Percentiles rank a stretch among this genome's conserved stretches.
phyloP scores from a whole-genome alignment of 1,140 invertebrate genomes.

The Bombyx mandarina region DNA sequence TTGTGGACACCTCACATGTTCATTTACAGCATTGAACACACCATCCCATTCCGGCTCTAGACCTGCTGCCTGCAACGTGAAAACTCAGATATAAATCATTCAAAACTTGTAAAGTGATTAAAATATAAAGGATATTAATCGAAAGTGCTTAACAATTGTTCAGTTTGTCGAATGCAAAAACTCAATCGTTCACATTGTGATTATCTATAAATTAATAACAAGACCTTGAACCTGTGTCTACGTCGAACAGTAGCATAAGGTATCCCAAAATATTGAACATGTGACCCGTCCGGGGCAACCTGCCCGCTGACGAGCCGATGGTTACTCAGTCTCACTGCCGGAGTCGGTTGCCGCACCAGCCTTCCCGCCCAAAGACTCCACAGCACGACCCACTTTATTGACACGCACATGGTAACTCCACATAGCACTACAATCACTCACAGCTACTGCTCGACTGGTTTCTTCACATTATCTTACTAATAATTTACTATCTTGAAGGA shows the following conservation, averaged over 20 bases:
- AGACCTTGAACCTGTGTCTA: background rate
- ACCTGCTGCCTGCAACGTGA: conserved; percentile 58
- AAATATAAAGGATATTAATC: too few relatives aligned
- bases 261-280: conserved; percentile 5
- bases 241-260: conserved; percentile 2
- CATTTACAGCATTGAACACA: conserved; percentile 60
- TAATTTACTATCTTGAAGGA: too few relatives aligned
- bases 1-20: conserved; percentile 59
- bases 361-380: conserved; percentile 22
- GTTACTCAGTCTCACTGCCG: background rate
- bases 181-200: too few relatives aligned
- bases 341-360: conserved; percentile 19
- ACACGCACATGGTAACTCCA: conserved; percentile 12
- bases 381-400: conserved; percentile 24
- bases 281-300: conserved; percentile 6
- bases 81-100: background rate
- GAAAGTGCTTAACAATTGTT: too few relatives aligned
- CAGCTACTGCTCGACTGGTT: too few relatives aligned
- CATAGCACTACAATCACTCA: background rate
- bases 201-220: background rate
- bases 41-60: conserved; percentile 68
- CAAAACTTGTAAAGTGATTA: too few relatives aligned
- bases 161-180: too few relatives aligned
- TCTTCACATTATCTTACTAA: too few relatives aligned
- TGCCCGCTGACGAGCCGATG: background rate